phyloP scores from a whole-genome alignment of 2,888 invertebrate genomes.

The Epistrophe grossulariae region DNA sequence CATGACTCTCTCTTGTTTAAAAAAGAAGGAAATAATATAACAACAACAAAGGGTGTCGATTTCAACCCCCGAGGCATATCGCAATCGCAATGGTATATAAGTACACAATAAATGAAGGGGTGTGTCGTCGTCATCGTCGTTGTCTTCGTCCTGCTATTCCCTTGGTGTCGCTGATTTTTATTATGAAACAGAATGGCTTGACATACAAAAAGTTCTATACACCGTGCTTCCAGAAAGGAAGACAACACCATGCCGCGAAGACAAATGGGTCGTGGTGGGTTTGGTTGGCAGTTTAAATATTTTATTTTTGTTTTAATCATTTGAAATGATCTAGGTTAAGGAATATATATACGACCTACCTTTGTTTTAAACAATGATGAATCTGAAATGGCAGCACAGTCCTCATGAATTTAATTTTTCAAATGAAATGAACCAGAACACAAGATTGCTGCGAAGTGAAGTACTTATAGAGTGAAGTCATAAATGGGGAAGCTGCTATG shows the following conservation, averaged over 20 bases:
- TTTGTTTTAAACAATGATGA: slow-evolving; percentile 48
- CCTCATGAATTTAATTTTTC: slow-evolving; percentile 75
- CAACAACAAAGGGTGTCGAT: slow-evolving; percentile 73
- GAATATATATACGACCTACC: slow-evolving; percentile 22
- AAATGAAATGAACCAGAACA: slow-evolving; percentile 83
- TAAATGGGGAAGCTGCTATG: slow-evolving; percentile 57
- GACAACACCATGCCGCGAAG: slow-evolving; percentile 41
- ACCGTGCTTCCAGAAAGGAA: slow-evolving; percentile 33
- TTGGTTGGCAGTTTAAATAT: slow-evolving; percentile 75
- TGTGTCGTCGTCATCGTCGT: slow-evolving; percentile 54
- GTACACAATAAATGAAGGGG: slow-evolving; percentile 73
- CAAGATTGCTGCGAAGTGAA: slow-evolving; percentile 80
- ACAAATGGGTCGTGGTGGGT: slow-evolving; percentile 68
- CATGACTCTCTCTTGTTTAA: slow-evolving; percentile 13
- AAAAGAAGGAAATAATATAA: slow-evolving; percentile 54
- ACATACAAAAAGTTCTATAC: neutral
- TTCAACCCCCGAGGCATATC: slow-evolving; percentile 68
- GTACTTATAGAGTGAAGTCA: slow-evolving; percentile 46
- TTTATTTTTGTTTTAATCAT: slow-evolving; percentile 75
- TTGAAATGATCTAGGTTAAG: slow-evolving; percentile 65
- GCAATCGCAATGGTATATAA: slow-evolving; percentile 49
- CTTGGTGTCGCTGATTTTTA: slow-evolving; percentile 27
- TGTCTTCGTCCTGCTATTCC: slow-evolving; percentile 8
- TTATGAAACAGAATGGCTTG: slow-evolving; percentile 43
- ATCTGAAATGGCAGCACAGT: slow-evolving; percentile 23